These are phyloP conservation scores for Cloeon dipterum DNA, from an alignment of 2,888 invertebrate species.

Conservation along the genomic window DNA sequence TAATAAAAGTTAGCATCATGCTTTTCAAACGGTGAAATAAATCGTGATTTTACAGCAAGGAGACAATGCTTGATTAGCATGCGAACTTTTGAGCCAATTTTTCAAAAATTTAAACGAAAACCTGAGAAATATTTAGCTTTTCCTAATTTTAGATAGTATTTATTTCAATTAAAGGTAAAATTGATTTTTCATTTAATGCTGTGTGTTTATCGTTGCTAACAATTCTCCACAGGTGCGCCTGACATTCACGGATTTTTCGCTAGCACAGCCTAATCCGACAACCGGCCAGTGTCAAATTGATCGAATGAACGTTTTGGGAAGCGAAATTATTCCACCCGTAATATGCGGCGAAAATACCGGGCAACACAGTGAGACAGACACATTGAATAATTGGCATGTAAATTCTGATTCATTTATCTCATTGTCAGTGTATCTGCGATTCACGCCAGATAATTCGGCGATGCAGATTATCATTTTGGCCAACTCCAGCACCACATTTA, in stretches of 20 bases:
- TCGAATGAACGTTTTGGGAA: conserved; percentile 40
- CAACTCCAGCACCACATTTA: conserved; percentile 29
- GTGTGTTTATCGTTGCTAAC: too few relatives aligned
- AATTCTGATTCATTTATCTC: too few relatives aligned
- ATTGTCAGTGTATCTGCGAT: conserved; percentile 38
- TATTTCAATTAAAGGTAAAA: too few relatives aligned
- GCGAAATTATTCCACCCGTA: conserved; percentile 33
- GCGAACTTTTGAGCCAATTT: too few relatives aligned
- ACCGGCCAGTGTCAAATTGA: conserved; percentile 49
- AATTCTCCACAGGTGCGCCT: conserved; percentile 44
- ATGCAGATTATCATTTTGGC: conserved; percentile 45
- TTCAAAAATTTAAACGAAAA: too few relatives aligned
- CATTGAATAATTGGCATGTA: background rate
- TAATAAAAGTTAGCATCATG: background rate
- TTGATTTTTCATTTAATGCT: too few relatives aligned
- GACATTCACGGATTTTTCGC: conserved; percentile 47
- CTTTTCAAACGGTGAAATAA: too few relatives aligned
- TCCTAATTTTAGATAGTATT: too few relatives aligned
- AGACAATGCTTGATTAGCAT: too few relatives aligned
- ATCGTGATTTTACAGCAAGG: too few relatives aligned
- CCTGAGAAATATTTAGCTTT: too few relatives aligned
- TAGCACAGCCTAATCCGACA: conserved; percentile 49
- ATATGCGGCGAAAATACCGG: conserved; percentile 66
- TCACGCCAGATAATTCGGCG: conserved; percentile 33
- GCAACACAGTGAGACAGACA: conserved; percentile 28